Base-by-base conservation (phyloP, 2,797 vertebrate genomes). In the Macrochelys suwanniensis region DNA sequence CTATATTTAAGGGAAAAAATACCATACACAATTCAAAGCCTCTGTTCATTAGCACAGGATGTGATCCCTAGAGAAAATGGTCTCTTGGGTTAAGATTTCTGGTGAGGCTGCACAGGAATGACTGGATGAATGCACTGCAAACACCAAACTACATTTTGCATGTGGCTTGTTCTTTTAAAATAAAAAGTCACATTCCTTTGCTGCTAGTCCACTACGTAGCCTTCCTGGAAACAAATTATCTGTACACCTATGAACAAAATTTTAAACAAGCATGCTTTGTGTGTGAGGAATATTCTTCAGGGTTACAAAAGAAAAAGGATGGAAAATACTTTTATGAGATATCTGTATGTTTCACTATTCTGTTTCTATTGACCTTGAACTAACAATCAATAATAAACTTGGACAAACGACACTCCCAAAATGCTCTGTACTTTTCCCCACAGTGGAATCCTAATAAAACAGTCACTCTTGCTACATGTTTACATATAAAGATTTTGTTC, bases 21-120 rank as follows among this genome's bases (percentile, higher is more conserved):
- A 85, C 89, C 83, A 92, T 47, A 4, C 16, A 21, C n/a, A 26
- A 82, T 94, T 93, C 2, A 5, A 90, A 93, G 91, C 81, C 80
- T 56, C 45, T 7, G 47, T 89, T 95, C 74, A 15, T 96, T 94
- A 95, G 95, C 94, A 95, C 85, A 88, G 90, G 77, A 42, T 90
- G 54, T 50, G 91, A 82, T 47, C 50, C n/a, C 91, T 90, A 87
- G 83, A 92, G 76, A 94, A 86, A 95, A 84, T 0, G 42, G 59
- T 84, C 90, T 82, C 89, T 65, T 8, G 9, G 79, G 88, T 82
- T 94, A 92, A 92, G 95, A 89, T 90, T 93, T 89, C 89, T 96
- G 89, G 80, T 56, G 33, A 37, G 50, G 54, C 78, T 95, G 59
- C 56, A 2, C 47, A 33, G 82, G 71, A 80, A 77, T 25, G n/a